phyloP scores from a whole-genome alignment of 2,113 vertebrate species.

The Albula goreensis region DNA sequence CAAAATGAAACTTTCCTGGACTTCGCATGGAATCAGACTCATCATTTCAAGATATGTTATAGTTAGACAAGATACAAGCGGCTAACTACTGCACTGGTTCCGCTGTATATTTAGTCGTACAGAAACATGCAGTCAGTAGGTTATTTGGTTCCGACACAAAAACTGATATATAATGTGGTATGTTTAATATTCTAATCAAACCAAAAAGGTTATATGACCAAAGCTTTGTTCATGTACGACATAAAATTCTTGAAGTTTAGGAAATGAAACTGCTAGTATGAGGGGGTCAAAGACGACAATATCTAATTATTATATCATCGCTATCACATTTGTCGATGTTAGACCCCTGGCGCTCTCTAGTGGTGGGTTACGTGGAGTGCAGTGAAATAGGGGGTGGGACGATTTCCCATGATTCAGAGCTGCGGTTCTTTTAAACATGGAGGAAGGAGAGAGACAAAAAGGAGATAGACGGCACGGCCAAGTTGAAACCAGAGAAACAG shows the following conservation, averaged over 20 bases:
- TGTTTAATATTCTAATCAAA: not conserved
- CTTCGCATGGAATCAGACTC: not conserved
- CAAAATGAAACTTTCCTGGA: not conserved
- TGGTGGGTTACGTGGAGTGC: not conserved
- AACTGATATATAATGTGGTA: not conserved
- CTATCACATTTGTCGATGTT: no score
- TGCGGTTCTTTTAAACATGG: constrained; percentile 77
- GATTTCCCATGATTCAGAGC: constrained; percentile 53
- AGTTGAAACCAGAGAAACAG: constrained; percentile 27
- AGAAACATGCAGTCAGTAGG: not conserved
- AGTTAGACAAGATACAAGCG: not conserved
- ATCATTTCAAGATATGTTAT: not conserved
- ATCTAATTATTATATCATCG: not conserved
- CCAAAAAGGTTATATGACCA: not conserved
- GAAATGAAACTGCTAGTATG: not conserved
- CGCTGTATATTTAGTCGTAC: not conserved
- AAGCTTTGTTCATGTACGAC: not conserved
- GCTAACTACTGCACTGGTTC: not conserved
- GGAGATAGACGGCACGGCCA: not conserved
- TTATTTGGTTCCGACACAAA: not conserved
- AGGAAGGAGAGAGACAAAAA: constrained; percentile 60
- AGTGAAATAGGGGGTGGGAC: not conserved
- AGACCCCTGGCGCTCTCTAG: not conserved
- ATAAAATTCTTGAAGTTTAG: not conserved
- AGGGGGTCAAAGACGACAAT: not conserved